Conservation (phyloP, 2,888 invertebrate genomes). For the Melanostoma scalare region DNA sequence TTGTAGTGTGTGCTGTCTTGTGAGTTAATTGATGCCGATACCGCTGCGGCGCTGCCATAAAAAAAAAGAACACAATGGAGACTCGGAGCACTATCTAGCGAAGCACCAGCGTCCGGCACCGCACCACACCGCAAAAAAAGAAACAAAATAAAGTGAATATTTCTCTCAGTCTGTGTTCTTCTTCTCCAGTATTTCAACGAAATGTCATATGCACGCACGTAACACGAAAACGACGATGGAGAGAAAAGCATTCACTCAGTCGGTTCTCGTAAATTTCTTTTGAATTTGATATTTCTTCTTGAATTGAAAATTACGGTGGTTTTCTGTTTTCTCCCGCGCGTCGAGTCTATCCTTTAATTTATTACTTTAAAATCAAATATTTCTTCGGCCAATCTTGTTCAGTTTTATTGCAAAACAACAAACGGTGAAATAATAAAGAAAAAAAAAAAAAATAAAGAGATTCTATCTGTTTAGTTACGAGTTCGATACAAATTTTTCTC, state of each 20-base stretch:
- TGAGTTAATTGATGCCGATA: neutral
- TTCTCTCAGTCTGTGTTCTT: conserved; percentile 39
- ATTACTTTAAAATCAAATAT: conserved; percentile 2
- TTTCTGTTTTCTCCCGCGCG: conserved; percentile 37
- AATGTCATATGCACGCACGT: conserved; percentile 61
- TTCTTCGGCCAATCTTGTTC: neutral
- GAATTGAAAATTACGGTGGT: conserved; percentile 13
- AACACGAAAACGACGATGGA: conserved; percentile 38
- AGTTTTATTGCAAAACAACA: neutral
- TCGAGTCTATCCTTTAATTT: conserved; percentile 10
- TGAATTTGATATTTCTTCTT: conserved; percentile 19
- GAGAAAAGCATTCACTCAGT: conserved; percentile 47
- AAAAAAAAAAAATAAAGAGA: conserved; percentile 17
- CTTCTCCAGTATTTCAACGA: conserved; percentile 58
- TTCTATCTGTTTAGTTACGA: conserved; percentile 12
- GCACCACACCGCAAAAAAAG: neutral
- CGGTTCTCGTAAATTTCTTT: conserved; percentile 36
- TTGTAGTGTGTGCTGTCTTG: neutral
- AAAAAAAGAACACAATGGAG: conserved; percentile 26
- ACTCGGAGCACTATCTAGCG: conserved; percentile 5
- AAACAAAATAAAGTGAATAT: conserved; percentile 30
- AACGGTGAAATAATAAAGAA: conserved; percentile 35
- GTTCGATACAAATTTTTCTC: conserved; percentile 9
- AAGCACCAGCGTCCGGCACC: neutral
- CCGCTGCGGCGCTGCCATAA: neutral